Base-by-base conservation (phyloP, 2,113 vertebrate species). In the Sinosuthora webbiana region DNA sequence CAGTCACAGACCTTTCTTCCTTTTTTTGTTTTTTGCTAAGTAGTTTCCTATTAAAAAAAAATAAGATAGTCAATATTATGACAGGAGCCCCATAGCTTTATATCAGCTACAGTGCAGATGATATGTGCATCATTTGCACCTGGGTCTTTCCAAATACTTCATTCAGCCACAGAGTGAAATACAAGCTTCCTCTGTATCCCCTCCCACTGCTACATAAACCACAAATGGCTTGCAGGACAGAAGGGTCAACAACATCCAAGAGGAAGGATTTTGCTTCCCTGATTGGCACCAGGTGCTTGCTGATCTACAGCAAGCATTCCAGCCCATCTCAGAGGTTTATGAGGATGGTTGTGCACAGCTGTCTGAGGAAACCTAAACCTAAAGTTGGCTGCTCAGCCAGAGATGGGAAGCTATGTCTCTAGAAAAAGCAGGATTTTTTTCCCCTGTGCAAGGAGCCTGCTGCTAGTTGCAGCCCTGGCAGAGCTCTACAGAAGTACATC, bases 161-260 rank as follows among this genome's bases (percentile, higher is more conserved):
- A 22, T 64, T 76, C 42, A 83, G 15, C 33, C 41, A 64, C 11
- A 23, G 10, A 53, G n/a, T 65, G 37, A 49, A 95, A 37, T 35
- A 44, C 22, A 64, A 12, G 14, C 11, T 82, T 79, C 15, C 7
- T 52, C 15, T 80, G 16, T 10, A 30, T 60, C 73, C 45, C 62
- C 27, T 28, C 47, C n/a, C 41, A 65, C 11, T 33, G 27, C 20
- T 75, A 25, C 30, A 5, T 35, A 37, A 19, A 15, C 17, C 5
- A 62, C 27, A 45, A 74, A 8, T 35, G 52, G 24, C 18, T 25
- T 74, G 24, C 20, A 53, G 31, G 22, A 31, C 9, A 41, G 81
- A 56, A 47, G 33, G 7, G 33, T 39, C 0, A 1, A 15, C 5
- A 17, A 20, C 25, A 73, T 13, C 12, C 1, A 1, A 69, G 31